Evolutionary conservation across 2,888 invertebrate species (phyloP).

Genomic region (Acronicta alni): DNA sequence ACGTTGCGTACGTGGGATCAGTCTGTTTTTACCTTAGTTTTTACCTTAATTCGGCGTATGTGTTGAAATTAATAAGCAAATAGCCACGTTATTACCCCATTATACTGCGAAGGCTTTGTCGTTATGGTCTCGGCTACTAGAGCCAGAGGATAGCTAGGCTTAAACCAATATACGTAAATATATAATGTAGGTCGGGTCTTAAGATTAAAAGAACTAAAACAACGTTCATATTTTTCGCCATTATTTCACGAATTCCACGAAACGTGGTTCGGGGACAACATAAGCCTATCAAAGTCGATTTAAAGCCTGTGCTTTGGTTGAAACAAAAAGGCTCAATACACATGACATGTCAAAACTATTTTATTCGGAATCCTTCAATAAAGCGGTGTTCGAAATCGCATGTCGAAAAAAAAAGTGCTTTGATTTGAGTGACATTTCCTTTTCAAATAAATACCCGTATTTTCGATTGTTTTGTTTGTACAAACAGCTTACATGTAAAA

Average conservation of each 20-base stretch:
- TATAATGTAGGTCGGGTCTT: background rate
- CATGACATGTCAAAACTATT: constrained; percentile 4
- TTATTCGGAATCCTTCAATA: no score
- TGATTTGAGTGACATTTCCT: background rate
- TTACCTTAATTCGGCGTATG: background rate
- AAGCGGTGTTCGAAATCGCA: background rate
- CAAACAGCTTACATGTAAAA: constrained; percentile 4
- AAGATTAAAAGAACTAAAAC: background rate
- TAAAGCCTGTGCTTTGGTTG: constrained; percentile 12
- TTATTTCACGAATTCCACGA: constrained; percentile 9
- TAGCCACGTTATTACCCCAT: background rate
- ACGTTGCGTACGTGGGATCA: no score
- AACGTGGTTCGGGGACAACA: constrained; percentile 3
- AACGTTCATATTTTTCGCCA: constrained; percentile 2
- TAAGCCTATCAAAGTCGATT: constrained; percentile 22
- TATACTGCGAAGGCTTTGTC: background rate
- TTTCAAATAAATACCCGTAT: background rate
- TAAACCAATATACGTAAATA: constrained; percentile 4
- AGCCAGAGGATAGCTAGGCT: background rate
- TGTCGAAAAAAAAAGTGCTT: constrained; percentile 11
- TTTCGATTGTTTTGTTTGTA: constrained; percentile 4
- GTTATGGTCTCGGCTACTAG: background rate
- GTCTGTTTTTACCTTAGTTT: no score
- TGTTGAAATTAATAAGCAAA: background rate
- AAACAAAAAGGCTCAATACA: constrained; percentile 6